A percentile compares a stretch with the other conserved stretches of the same genome.
Evolutionary conservation across 2,888 invertebrate genomes (phyloP).

Genomic region (Meloe dianella): DNA sequence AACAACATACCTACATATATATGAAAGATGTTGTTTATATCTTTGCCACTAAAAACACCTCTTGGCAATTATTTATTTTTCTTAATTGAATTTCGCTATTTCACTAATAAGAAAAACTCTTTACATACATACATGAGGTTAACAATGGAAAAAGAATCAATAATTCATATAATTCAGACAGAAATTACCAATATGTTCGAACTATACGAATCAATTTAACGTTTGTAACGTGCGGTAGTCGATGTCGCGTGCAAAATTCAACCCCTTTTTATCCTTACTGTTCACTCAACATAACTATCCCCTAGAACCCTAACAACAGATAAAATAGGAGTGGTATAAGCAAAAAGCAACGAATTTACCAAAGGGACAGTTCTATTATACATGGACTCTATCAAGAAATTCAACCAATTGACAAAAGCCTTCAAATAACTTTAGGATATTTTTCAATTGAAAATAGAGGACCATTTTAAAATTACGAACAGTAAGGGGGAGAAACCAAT

Average conservation of each 20-base stretch:
- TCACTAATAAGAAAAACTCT: neutral
- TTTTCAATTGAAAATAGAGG: constrained; percentile 32
- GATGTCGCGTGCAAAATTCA: constrained; percentile 26
- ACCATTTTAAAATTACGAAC: constrained; percentile 29
- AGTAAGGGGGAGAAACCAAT: constrained; percentile 20
- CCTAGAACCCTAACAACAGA: neutral
- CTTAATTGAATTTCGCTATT: neutral
- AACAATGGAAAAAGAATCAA: neutral
- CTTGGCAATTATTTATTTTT: constrained; percentile 19
- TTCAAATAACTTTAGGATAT: constrained; percentile 27
- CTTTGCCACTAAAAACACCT: constrained; percentile 14
- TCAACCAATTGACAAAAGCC: neutral
- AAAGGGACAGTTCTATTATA: constrained; percentile 23
- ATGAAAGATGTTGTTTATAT: constrained; percentile 22
- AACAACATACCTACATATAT: neutral
- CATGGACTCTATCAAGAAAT: neutral
- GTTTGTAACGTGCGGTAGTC: constrained; percentile 25
- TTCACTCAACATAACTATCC: neutral
- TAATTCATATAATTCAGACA: constrained; percentile 10
- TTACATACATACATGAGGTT: neutral
- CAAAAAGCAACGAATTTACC: constrained; percentile 17
- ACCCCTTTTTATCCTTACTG: neutral
- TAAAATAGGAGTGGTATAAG: constrained; percentile 4
- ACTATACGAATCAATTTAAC: constrained; percentile 31
- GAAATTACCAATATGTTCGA: constrained; percentile 16